Conservation (phyloP, 2,888 invertebrate species). For the Pristionchus exspectatus region DNA sequence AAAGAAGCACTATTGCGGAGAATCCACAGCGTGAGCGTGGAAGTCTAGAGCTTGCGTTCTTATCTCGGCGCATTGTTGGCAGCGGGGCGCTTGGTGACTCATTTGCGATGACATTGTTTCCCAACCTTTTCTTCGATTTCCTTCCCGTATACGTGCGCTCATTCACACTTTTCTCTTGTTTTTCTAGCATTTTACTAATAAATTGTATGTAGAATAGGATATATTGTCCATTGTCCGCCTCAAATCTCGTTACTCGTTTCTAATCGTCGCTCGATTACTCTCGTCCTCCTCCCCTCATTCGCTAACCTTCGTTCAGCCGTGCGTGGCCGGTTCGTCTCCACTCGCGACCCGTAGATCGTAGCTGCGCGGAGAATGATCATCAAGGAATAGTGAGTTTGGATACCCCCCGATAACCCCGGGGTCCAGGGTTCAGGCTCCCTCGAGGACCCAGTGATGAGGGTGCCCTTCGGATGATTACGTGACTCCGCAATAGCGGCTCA, state of each 20-base stretch:
- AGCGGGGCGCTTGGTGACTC: neutral
- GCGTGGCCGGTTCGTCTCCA: slow-evolving; percentile 26
- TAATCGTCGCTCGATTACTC: neutral
- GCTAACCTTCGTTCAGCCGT: neutral
- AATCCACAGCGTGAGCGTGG: slow-evolving; percentile 23
- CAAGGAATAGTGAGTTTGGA: slow-evolving; percentile 74
- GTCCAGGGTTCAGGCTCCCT: neutral
- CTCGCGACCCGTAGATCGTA: neutral
- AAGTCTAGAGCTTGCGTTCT: neutral
- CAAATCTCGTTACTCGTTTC: neutral
- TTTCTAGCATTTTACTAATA: neutral
- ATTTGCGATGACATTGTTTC: neutral
- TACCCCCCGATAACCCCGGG: neutral
- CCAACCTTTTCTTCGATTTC: neutral
- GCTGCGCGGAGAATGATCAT: slow-evolving; percentile 66
- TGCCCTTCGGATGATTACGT: too few relatives aligned
- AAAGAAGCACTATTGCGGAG: slow-evolving; percentile 40
- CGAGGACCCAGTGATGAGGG: too few relatives aligned
- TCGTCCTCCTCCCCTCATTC: neutral
- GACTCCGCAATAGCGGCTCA: too few relatives aligned
- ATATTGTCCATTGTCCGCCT: neutral
- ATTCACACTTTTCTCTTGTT: neutral
- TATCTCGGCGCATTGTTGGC: neutral
- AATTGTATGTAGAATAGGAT: neutral
- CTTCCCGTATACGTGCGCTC: neutral